Evolutionary conservation across 2,888 invertebrate genomes (phyloP), one percentile per base, ranked within the genome.

Genomic region (Fissipunctia ypsillon): DNA sequence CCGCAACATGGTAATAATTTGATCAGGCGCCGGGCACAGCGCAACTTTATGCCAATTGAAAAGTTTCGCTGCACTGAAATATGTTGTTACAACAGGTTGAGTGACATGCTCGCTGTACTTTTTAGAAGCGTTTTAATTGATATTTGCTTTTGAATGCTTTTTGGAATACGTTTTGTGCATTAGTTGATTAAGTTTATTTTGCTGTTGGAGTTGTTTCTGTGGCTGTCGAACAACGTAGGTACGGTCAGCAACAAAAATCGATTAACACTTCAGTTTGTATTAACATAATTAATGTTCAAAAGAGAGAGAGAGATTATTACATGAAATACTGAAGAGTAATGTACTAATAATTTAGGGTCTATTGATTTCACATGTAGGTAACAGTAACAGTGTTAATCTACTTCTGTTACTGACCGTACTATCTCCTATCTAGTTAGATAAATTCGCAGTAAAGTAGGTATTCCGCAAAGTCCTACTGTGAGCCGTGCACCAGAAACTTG

Each of bases 1-100:
- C 94, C 93, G 92, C 94, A 94, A 94, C 94, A 94, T 91, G 92
- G 93, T 92, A 94, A 95, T 96, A 95, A 96, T 95, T 96, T 95
- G 95, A 96, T 95, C 95, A 95, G 91, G 91, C 93, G 91, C 93
- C 91, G 90, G 88, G 89, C 87, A 91, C 89, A 88, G 91, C 86
- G 90, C 88, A 94, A 94, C 92, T 95, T 93, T 92, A 91, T 93
- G 92, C 92, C 94, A 95, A 95, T 94, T 86, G 86, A 87, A 87
- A 95, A 95, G 93, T 95, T 95, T 90, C 85, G 87, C 92, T 92
- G 92, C 93, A 93, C 90, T 90, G 86, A 90, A 94, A 93, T 93
- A 84, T 86, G 84, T 85, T 88, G 86, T 83, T 89, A 85, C 84
- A 86, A 81, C 84, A 83, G 77, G 81, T 73, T 80, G 87, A 91